These are phyloP conservation scores for Physeter macrocephalus DNA, from an alignment of 2,113 vertebrate species.

Conservation along the genomic window DNA sequence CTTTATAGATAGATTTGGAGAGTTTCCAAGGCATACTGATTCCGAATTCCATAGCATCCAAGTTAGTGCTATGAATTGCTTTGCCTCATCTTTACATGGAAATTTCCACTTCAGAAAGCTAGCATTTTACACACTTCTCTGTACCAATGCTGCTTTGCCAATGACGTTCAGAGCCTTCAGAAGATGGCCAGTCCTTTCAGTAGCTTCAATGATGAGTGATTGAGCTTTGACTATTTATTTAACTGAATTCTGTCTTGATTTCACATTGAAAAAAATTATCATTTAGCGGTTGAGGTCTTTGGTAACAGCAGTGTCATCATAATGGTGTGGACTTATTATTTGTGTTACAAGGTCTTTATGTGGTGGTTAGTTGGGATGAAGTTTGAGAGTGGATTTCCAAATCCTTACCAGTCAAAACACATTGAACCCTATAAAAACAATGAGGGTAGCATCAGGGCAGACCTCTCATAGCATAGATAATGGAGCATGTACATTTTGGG, in stretches of 20 bases:
- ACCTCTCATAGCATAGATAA: not conserved
- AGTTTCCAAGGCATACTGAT: not conserved
- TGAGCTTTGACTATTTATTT: not conserved
- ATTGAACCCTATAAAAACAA: not conserved
- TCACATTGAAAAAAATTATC: not conserved
- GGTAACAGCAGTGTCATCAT: not conserved
- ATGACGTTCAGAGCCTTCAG: not conserved
- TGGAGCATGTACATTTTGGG: not conserved
- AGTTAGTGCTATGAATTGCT: not conserved
- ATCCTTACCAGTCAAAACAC: not conserved
- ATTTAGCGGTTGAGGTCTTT: not conserved
- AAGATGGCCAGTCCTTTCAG: not conserved
- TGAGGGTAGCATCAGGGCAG: not conserved
- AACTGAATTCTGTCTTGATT: not conserved
- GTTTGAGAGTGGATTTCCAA: not conserved
- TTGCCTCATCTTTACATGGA: not conserved
- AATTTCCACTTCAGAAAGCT: not conserved
- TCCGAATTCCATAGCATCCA: not conserved
- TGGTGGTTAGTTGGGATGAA: not conserved
- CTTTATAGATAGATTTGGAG: not conserved
- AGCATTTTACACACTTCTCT: not conserved
- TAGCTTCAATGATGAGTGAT: not conserved
- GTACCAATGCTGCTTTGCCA: not conserved
- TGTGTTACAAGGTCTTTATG: not conserved
- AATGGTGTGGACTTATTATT: not conserved